Percentiles rank a stretch among this genome's conserved stretches.
Evolutionary conservation across 2,113 vertebrate genomes (phyloP).

Genomic region (Ranitomeya imitator): DNA sequence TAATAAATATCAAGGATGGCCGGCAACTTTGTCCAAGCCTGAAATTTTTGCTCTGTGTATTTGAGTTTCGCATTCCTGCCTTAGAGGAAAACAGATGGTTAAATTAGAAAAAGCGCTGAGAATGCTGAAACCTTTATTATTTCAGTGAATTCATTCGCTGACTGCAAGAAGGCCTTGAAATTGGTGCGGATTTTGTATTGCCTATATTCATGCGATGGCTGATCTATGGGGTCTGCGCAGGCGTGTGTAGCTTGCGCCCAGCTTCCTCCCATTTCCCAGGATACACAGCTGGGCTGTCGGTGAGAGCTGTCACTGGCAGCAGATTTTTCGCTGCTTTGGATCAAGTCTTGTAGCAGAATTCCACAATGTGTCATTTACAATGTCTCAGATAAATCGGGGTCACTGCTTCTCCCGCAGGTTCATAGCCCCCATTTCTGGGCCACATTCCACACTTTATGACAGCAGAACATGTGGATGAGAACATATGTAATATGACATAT

Average conservation of each 20-base stretch:
- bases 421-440: not conserved
- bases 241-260: not conserved
- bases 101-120: too few relatives aligned
- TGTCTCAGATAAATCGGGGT: slow-evolving; percentile 15
- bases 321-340: not conserved
- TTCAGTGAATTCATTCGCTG: too few relatives aligned
- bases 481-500: slow-evolving; percentile 8
- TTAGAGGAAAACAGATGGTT: too few relatives aligned
- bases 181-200: too few relatives aligned
- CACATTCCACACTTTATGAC: slow-evolving; percentile 32
- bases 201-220: too few relatives aligned
- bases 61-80: too few relatives aligned
- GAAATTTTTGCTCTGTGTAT: too few relatives aligned
- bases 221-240: not conserved
- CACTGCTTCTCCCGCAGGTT: slow-evolving; percentile 9
- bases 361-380: slow-evolving; percentile 3
- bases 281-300: not conserved
- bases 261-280: not conserved
- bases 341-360: slow-evolving; percentile 12
- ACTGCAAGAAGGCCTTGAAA: too few relatives aligned
- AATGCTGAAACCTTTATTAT: too few relatives aligned
- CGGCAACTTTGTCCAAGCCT: too few relatives aligned
- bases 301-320: not conserved
- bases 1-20: too few relatives aligned
- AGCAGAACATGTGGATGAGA: slow-evolving; percentile 14